A percentile compares a stretch with the other conserved stretches of the same genome.
Conservation (phyloP, 2,113 vertebrate genomes). For the Rattus rattus region DNA sequence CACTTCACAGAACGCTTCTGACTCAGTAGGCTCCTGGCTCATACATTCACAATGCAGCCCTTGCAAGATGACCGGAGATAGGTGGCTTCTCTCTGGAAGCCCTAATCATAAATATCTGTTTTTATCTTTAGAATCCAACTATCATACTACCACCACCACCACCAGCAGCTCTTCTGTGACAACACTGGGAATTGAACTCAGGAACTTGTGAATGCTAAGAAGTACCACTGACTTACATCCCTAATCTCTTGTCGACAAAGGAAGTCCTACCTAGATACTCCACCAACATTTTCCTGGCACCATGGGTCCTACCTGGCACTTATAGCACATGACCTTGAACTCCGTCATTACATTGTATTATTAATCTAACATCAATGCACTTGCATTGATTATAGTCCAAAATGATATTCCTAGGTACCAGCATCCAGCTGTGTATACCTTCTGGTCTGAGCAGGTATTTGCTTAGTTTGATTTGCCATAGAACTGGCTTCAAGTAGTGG, state of each 20-base stretch:
- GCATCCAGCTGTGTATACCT: neutral
- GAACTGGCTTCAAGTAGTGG: neutral
- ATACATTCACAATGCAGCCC: neutral
- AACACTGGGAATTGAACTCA: neutral
- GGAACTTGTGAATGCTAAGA: neutral
- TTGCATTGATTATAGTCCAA: constrained; percentile 30
- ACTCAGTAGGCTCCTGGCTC: neutral
- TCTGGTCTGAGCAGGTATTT: neutral
- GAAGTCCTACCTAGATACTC: neutral
- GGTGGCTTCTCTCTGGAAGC: neutral
- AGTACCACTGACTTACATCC: neutral
- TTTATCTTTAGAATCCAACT: neutral
- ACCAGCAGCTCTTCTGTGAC: neutral
- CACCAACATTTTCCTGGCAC: neutral
- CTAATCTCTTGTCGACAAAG: neutral
- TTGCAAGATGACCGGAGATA: neutral
- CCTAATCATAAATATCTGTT: neutral
- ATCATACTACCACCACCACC: neutral
- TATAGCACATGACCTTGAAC: neutral
- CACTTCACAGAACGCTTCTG: neutral
- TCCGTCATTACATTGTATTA: neutral
- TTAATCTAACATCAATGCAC: neutral
- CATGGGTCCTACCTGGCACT: neutral
- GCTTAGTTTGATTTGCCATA: neutral
- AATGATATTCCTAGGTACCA: neutral